These are phyloP conservation scores for Pitta sordida DNA, from an alignment of 2,113 vertebrate species.

Conservation along the genomic window DNA sequence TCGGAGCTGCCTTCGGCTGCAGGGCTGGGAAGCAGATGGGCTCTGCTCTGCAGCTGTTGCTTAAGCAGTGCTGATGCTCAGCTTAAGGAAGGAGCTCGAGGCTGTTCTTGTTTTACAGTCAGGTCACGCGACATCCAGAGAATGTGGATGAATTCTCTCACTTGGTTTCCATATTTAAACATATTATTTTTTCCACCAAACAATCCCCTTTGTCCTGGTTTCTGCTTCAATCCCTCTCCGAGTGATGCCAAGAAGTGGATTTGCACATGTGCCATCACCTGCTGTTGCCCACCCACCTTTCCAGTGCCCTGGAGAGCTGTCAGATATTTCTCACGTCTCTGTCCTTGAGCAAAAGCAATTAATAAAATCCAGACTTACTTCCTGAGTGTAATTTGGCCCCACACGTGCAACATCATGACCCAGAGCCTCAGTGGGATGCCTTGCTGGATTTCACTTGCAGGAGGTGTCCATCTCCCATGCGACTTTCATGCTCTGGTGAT, in stretches of 20 bases:
- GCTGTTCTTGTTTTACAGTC: not conserved
- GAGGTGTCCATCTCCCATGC: not conserved
- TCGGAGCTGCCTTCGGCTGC: not conserved
- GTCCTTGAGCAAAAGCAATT: not conserved
- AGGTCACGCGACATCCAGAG: not conserved
- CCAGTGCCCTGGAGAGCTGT: not conserved
- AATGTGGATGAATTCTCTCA: not conserved
- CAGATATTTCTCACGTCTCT: not conserved
- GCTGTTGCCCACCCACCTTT: not conserved
- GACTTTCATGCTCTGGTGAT: not conserved
- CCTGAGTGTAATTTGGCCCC: not conserved
- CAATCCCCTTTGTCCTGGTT: not conserved
- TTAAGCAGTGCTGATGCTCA: not conserved
- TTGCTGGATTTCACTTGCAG: not conserved
- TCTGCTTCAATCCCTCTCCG: not conserved
- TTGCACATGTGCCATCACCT: not conserved
- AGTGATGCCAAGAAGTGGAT: not conserved
- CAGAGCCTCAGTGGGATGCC: no score
- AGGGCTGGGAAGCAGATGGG: not conserved
- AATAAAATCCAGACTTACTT: not conserved
- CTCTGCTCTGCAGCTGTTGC: not conserved
- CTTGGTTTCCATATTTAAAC: not conserved
- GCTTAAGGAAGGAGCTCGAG: not conserved
- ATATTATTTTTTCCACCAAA: not conserved
- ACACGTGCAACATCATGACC: not conserved